Evolutionary conservation across 2,113 vertebrate species (phyloP), one percentile per base, ranked within the genome.

Genomic region (Caranx melampygus): DNA sequence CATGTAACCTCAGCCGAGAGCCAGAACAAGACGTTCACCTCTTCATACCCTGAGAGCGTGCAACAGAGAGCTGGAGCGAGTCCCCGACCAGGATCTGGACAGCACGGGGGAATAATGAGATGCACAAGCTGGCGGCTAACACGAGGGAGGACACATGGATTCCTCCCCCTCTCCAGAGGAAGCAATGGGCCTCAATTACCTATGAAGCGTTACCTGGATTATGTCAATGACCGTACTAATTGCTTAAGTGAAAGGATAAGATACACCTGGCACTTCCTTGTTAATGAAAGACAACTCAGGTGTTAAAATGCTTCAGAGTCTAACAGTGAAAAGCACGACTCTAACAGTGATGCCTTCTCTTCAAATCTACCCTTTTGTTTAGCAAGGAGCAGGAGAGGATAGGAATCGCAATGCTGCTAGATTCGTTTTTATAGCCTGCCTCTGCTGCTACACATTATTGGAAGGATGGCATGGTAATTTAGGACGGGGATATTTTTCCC

Each of bases 201-300:
- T 76, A 55, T 4, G 34, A 37, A 65, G 75, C 35, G 2, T 80
- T 75, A 79, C 84, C 70, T 85, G 87, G 78, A 87, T 84, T 82
- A 88, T 21, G 62, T 84, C 76, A 69, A 72, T 58, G 74, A 49
- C 52, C 11, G 4, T 52, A 7, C 75, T 61, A 78, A 87, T 54
- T 79, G 58, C 63, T 47, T 18, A 45, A 66, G 49, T 35, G 10
- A 77, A 75, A 71, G 20, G 52, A 80, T 76, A 44, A 79, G 34
- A 60, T 63, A 49, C 52, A 72, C 3, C 9, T 62, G 6, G n/a
- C 11, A 20, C 59, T 75, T 87, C 10, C 35, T 3, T 35, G 58
- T 70, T 72, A 83, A 86, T 51, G 52, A 78, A 68, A 55, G 33
- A 35, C 26, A 37, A 49, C 9, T 15, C 0, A 5, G 15, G 40